Evolutionary conservation across 64 coral and sea anemone genomes (phyloP).

Genomic region (Dendronephthya gigantea): DNA sequence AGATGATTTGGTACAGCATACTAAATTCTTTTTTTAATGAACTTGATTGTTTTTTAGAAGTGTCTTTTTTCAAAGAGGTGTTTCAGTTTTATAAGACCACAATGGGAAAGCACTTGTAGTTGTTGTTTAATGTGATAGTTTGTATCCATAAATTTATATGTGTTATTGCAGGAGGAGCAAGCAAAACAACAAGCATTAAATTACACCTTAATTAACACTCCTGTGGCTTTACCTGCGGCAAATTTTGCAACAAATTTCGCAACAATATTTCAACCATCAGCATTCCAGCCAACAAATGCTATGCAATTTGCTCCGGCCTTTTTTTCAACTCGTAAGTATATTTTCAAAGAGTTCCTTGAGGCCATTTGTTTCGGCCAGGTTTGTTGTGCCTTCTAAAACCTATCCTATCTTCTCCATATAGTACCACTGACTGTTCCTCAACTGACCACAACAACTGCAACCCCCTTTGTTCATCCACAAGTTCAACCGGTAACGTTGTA

Average conservation of each 20-base stretch:
- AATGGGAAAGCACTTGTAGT: no score
- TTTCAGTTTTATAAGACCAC: no score
- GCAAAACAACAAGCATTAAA: neutral
- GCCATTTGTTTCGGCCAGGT: no score
- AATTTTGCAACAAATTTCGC: neutral
- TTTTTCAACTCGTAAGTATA: conserved; percentile 10
- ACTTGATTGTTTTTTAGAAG: no score
- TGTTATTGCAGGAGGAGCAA: neutral
- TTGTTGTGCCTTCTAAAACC: no score
- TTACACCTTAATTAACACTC: conserved; percentile 1
- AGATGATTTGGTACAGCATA: conserved; percentile 15
- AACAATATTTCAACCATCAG: neutral
- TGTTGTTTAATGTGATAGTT: no score
- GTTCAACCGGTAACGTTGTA: neutral
- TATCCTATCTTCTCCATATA: neutral
- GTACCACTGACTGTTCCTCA: neutral
- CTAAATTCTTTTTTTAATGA: no score
- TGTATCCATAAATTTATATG: no score
- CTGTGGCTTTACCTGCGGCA: neutral
- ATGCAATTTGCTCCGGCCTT: conserved; percentile 12
- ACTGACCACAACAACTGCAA: neutral
- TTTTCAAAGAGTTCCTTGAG: no score
- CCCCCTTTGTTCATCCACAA: neutral
- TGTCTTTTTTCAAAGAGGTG: no score
- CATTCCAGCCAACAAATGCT: neutral